Evolutionary conservation across 1,140 invertebrate species (phyloP), one percentile per base, ranked within the genome.

Genomic region (Drosophila carrolli): DNA sequence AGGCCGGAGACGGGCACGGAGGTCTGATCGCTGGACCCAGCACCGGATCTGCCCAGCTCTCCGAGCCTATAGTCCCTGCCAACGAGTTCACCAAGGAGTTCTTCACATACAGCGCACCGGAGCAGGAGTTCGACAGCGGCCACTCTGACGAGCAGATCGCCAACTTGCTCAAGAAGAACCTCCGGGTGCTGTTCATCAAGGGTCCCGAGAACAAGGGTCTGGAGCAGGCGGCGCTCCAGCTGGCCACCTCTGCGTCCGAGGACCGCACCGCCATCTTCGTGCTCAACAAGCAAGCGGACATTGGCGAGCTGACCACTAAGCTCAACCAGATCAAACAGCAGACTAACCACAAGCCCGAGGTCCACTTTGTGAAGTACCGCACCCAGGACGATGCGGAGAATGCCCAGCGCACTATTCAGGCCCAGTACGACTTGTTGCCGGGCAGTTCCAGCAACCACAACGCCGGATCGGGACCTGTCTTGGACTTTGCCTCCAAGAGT

Each of bases 161-260:
- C 10, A 81, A 73, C 10, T 93, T 94, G 2, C 92, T 95, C 70
- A 95, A 96, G 91, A 96, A 96, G 79, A 96, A 96, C 92, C 96
- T 96, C 93, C 96, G 96, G 90, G 97, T 97, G 78, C 96, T 97
- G 84, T 97, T 97, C 94, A 96, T 97, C 92, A 96, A 96, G 94
- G 96, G 96, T 27, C 96, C 96, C 19, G 88, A 91, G 56, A 89
- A 89, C 19, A 94, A 95, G 0, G 88, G 76, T 5, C 54, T 91
- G 44, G 94, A 95, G 32, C 94, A 94, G 81, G 95, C 95, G 38
- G 95, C 94, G 47, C 95, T 95, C 0, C n/a, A 95, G 94, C 91
- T 94, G 63, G 94, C 96, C 55, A 94, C 94, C 43, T 66, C 95
- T 19, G 82, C 85, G 27, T 95, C 95, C 41, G 96, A 97, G 92